Base-by-base conservation (phyloP, 2,888 invertebrate genomes). In the Ormyrus pomaceus region DNA sequence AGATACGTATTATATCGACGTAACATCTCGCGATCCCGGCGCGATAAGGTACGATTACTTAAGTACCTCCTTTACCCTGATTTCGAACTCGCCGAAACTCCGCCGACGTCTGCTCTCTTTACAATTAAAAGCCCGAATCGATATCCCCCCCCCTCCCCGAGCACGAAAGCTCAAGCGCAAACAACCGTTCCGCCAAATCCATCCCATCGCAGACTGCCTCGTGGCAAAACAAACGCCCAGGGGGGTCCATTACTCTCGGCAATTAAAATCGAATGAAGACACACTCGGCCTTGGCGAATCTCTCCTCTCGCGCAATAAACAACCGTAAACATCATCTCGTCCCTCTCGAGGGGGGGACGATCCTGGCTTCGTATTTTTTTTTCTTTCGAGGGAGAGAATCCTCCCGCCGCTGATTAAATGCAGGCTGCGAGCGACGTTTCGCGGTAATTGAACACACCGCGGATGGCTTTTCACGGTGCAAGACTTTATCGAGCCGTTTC, bases 261-360 rank as follows among this genome's bases (percentile, higher is more conserved):
- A 69, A 76, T 76, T 62, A 76, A 76, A 76, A 68, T 61, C 61
- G 68, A 69, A 76, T 76, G 62, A 76, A 74, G 34, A 34, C 34
- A 3, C 34, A 56, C 59, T 61, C 55, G 61, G 55, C 76, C 68
- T 76, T 62, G 76, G 53, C 13, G 13, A 2, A 64, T 50, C 48
- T 74, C 64, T 74, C 50, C 58, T 10, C 62, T 6, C 62, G 46
- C 10, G 46, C 46, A 58, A 55, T 56, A 46, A 56, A 7, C 53
- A 11, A 10, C 6, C 45, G 45, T 6, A 34, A 34, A 34, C 34
- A 4, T 34, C 34, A 4, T 34, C 34, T 34, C 34, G 34, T 34
- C 34, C 34, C 34, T 34, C 34, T 34, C 0, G 34, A 34, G 34
- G 34, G 34, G 34, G 19, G 19, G 1, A 13, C 13, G 13, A 19